A percentile compares a stretch with the other conserved stretches of the same genome.
phyloP scores from a whole-genome alignment of 2,888 invertebrate species.

The Julus scanicus region DNA sequence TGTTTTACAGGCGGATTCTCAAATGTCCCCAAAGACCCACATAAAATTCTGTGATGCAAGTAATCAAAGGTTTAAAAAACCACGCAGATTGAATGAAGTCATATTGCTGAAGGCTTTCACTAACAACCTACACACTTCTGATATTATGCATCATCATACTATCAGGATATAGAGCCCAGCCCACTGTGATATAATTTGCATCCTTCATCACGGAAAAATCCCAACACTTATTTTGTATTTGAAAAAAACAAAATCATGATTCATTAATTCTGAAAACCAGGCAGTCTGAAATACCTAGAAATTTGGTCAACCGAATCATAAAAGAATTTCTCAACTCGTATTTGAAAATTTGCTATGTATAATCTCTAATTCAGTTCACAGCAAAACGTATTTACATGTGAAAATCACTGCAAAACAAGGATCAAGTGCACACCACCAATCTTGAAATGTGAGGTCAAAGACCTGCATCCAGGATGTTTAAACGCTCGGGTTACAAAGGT shows the following conservation, averaged over 20 bases:
- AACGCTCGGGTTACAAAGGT: background rate
- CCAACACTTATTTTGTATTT: background rate
- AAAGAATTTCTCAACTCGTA: background rate
- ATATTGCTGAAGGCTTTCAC: background rate
- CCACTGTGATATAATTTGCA: slow-evolving; percentile 27
- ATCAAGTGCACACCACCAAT: background rate
- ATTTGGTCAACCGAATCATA: background rate
- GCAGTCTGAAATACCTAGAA: background rate
- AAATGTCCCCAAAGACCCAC: background rate
- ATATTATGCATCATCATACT: background rate
- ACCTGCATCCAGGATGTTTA: background rate
- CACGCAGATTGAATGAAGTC: background rate
- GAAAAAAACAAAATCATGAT: background rate
- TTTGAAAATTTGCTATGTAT: background rate
- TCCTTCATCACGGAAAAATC: background rate
- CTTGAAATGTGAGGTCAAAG: background rate
- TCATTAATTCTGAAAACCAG: background rate
- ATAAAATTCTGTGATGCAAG: background rate
- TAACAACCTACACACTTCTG: background rate
- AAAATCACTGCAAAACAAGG: background rate
- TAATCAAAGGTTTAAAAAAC: background rate
- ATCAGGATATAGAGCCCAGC: slow-evolving; percentile 10
- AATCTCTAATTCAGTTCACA: background rate
- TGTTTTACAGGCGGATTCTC: too few relatives aligned
- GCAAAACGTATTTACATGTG: background rate